These are phyloP conservation scores for Desmophyllum pertusum DNA, from an alignment of 92 coral and sea anemone species.

Conservation along the genomic window DNA sequence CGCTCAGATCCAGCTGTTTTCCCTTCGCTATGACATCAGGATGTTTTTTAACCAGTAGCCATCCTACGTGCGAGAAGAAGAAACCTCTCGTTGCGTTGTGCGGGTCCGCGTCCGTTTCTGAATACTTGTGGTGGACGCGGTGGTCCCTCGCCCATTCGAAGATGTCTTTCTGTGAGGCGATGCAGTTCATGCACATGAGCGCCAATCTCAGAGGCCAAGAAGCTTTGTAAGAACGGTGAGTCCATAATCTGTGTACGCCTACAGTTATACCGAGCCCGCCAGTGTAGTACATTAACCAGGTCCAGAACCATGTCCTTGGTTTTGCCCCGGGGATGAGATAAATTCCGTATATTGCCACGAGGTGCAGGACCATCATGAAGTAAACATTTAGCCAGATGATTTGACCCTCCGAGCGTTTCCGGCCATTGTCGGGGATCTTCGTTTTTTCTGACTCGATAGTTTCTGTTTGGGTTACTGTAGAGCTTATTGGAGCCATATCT, in stretches of 20 bases:
- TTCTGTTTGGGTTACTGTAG: background rate
- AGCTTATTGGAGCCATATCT: constrained; percentile 26
- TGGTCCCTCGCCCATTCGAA: constrained; percentile 82
- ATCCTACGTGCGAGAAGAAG: constrained; percentile 73
- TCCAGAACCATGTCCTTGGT: constrained; percentile 61
- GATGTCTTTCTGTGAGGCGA: constrained; percentile 68
- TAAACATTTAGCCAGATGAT: constrained; percentile 66
- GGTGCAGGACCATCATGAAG: constrained; percentile 56
- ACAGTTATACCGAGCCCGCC: constrained; percentile 68
- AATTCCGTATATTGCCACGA: constrained; percentile 63
- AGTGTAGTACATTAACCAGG: constrained; percentile 30
- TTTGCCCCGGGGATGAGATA: constrained; percentile 61
- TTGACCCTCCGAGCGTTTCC: no score
- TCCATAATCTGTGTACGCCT: constrained; percentile 79
- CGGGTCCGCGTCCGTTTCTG: constrained; percentile 79
- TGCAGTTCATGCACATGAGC: constrained; percentile 57
- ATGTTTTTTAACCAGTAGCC: constrained; percentile 68
- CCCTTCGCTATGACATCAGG: constrained; percentile 67
- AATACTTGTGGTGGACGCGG: constrained; percentile 76
- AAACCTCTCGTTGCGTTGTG: constrained; percentile 80
- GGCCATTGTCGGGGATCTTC: no score
- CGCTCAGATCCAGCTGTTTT: constrained; percentile 60
- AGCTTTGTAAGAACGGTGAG: constrained; percentile 75
- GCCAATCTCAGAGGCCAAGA: constrained; percentile 60
- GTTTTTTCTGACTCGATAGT: no score